Evolutionary conservation across 2,888 invertebrate species (phyloP).

Genomic region (Apodemia zela): DNA sequence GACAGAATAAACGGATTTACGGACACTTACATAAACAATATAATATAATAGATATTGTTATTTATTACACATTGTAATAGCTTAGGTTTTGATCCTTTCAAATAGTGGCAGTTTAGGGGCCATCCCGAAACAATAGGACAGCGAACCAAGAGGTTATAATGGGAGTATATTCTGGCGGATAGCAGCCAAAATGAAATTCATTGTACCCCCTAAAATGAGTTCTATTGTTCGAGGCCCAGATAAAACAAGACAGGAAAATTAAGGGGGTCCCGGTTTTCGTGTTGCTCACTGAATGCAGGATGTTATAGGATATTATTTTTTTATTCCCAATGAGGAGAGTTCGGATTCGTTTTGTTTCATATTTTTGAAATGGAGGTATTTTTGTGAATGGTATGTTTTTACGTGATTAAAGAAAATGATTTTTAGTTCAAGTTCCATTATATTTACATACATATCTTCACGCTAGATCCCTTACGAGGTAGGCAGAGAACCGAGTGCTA

Average conservation of each 20-base stretch:
- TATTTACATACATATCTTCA: too few relatives aligned
- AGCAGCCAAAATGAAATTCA: conserved; percentile 67
- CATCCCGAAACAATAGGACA: conserved; percentile 26
- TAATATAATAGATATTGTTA: conserved; percentile 4
- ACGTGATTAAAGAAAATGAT: too few relatives aligned
- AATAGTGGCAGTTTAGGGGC: conserved; percentile 35
- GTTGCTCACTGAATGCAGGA: conserved; percentile 57
- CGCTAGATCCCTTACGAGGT: too few relatives aligned
- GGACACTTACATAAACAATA: neutral
- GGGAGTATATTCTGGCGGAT: conserved; percentile 60
- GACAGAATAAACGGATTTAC: neutral
- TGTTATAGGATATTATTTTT: conserved; percentile 58
- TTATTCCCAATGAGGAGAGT: conserved; percentile 37
- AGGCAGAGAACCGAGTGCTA: too few relatives aligned
- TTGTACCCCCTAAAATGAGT: conserved; percentile 69
- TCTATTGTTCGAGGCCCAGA: conserved; percentile 61
- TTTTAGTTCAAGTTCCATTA: too few relatives aligned
- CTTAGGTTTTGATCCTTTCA: conserved; percentile 24
- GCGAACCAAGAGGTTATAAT: conserved; percentile 52
- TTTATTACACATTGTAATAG: conserved; percentile 19
- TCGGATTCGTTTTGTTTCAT: conserved; percentile 23
- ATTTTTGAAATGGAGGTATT: conserved; percentile 17
- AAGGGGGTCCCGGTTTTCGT: conserved; percentile 52
- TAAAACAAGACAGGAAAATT: conserved; percentile 75
- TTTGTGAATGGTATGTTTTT: neutral